Percentiles rank a stretch among this genome's conserved stretches.
Conservation (phyloP, 2,797 vertebrate species). For the Sebastes cheni region DNA sequence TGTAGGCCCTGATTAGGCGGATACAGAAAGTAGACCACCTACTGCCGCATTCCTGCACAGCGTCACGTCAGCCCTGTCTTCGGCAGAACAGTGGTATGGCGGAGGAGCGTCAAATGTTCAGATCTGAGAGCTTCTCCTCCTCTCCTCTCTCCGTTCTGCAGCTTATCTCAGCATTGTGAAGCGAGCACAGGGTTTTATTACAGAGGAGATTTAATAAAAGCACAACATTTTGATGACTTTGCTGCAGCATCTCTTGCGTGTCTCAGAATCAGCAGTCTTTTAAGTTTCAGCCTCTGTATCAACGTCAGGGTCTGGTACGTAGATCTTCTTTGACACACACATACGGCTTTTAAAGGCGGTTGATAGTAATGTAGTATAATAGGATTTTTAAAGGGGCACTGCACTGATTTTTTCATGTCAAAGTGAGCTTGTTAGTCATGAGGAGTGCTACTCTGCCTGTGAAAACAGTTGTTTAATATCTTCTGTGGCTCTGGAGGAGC, state of each 20-base stretch:
- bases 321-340: conserved; percentile 36
- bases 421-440: not conserved
- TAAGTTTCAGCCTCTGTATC: conserved; percentile 26
- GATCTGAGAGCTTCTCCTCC: conserved; percentile 48
- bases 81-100: not conserved
- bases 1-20: not conserved
- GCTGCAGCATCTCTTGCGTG: conserved; percentile 37
- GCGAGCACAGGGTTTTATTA: conserved; percentile 45
- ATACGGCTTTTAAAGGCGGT: conserved; percentile 20
- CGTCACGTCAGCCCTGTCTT: conserved; percentile 5
- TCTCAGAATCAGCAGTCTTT: conserved; percentile 52
- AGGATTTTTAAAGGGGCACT: not conserved
- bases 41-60: conserved; percentile 12
- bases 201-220: conserved; percentile 65
- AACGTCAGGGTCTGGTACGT: conserved; percentile 12
- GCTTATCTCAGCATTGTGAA: conserved; percentile 63
- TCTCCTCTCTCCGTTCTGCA: conserved; percentile 34
- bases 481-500: not conserved
- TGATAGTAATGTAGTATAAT: not conserved
- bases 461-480: not conserved
- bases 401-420: not conserved
- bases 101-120: conserved; percentile 17
- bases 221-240: conserved; percentile 65
- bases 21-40: not conserved
- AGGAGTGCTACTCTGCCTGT: not conserved